Conservation (phyloP, 2,888 invertebrate species). For the Drosophila sordidula region DNA sequence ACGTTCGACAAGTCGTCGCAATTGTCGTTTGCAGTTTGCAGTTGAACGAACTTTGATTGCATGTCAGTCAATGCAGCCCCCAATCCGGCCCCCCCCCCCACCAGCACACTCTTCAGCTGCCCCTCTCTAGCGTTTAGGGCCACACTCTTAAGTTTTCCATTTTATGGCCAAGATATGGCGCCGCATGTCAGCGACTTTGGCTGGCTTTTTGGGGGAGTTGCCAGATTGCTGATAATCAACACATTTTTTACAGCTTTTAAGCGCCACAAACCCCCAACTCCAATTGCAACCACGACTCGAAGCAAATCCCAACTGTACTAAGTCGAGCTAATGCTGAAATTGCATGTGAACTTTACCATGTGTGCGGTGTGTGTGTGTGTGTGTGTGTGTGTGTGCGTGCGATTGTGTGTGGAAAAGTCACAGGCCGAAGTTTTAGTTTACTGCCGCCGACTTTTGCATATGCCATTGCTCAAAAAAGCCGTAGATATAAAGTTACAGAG, state of each 20-base stretch:
- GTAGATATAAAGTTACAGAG: slow-evolving; percentile 29
- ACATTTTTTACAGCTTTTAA: slow-evolving; percentile 57
- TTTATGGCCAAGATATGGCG: slow-evolving; percentile 62
- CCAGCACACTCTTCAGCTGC: background rate
- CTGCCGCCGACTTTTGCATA: slow-evolving; percentile 50
- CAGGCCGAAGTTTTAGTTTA: slow-evolving; percentile 46
- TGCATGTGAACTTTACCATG: slow-evolving; percentile 70
- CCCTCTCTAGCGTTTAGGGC: slow-evolving; percentile 34
- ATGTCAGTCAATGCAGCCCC: slow-evolving; percentile 47
- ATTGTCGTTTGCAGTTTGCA: slow-evolving; percentile 25
- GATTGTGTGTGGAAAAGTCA: slow-evolving; percentile 43
- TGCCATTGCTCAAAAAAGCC: slow-evolving; percentile 16
- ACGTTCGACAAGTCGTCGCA: slow-evolving; percentile 34
- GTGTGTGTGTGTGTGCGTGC: slow-evolving; percentile 5
- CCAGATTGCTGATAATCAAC: slow-evolving; percentile 60
- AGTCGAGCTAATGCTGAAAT: slow-evolving; percentile 65
- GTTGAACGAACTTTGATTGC: slow-evolving; percentile 73
- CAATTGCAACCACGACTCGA: slow-evolving; percentile 1
- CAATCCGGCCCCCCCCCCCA: background rate
- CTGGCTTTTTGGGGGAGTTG: slow-evolving; percentile 6
- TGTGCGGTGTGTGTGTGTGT: slow-evolving; percentile 29
- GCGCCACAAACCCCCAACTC: slow-evolving; percentile 23
- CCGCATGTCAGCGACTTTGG: slow-evolving; percentile 33
- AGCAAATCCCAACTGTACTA: slow-evolving; percentile 22
- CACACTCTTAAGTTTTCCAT: slow-evolving; percentile 52